Conservation (phyloP, 2,113 vertebrate species). For the Macaca nemestrina region DNA sequence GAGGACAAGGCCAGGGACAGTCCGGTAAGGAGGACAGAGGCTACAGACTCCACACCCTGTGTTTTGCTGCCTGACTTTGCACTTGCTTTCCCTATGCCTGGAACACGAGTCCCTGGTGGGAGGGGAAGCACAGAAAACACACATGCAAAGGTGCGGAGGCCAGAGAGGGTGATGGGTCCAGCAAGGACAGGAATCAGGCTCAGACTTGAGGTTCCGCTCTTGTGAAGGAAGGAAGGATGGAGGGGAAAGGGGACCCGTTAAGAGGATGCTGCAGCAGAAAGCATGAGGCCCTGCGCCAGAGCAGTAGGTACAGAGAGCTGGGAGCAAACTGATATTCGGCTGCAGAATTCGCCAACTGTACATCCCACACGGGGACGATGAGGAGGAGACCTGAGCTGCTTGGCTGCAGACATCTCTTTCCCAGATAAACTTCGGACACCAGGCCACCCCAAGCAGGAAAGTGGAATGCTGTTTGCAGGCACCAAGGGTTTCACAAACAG, state of each 20-base stretch:
- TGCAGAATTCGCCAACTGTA: neutral
- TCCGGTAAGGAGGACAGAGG: too few species aligned
- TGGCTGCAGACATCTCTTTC: neutral
- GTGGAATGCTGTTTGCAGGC: neutral
- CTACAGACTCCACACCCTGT: accelerated
- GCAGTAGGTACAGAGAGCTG: neutral
- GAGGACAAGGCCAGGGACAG: neutral
- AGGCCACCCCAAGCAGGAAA: neutral
- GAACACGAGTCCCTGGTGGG: neutral
- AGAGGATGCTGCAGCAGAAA: neutral
- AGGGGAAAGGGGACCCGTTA: accelerated
- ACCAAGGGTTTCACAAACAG: neutral
- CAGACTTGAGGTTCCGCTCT: neutral
- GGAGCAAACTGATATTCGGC: accelerated
- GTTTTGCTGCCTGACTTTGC: neutral
- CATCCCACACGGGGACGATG: accelerated
- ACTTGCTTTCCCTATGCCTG: neutral
- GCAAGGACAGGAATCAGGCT: neutral
- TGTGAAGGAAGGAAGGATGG: neutral
- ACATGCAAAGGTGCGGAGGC: neutral
- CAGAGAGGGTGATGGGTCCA: neutral
- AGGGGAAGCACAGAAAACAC: neutral
- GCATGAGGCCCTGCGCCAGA: neutral
- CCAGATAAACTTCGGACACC: neutral
- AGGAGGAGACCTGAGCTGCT: neutral